A percentile compares a stretch with the other conserved stretches of the same genome.
Evolutionary conservation across 2,797 vertebrate genomes (phyloP).

Genomic region (Hybognathus amarus): DNA sequence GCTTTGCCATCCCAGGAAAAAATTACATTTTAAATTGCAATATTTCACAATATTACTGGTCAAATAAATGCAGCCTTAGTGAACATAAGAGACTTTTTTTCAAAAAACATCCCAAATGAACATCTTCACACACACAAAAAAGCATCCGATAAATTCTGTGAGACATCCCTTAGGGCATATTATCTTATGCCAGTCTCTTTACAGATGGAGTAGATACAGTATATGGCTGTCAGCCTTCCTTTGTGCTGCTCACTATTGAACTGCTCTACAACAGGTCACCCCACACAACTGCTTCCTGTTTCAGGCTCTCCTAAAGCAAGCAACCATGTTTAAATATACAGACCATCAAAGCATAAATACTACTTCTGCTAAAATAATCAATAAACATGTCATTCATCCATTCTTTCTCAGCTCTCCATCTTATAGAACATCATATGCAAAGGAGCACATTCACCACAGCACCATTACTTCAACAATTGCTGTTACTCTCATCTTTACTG

Average conservation of each 20-base stretch:
- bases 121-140: not conserved
- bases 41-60: not conserved
- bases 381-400: slow-evolving; percentile 16
- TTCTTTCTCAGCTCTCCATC: not conserved
- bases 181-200: not conserved
- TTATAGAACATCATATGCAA: slow-evolving; percentile 4
- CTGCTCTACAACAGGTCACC: not conserved
- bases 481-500: not conserved
- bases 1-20: not conserved
- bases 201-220: not conserved
- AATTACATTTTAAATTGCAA: not conserved
- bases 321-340: not conserved
- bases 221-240: too few relatives aligned
- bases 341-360: not conserved
- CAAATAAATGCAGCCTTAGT: not conserved
- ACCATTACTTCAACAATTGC: not conserved
- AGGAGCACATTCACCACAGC: not conserved
- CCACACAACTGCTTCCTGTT: not conserved
- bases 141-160: not conserved
- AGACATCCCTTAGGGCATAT: not conserved
- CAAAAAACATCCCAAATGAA: not conserved
- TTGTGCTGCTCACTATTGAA: not conserved
- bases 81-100: not conserved
- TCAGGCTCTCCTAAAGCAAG: slow-evolving; percentile 1
- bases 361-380: slow-evolving; percentile 15